These are phyloP conservation scores for Aphrophora alni DNA, from an alignment of 2,888 invertebrate genomes.

Conservation along the genomic window DNA sequence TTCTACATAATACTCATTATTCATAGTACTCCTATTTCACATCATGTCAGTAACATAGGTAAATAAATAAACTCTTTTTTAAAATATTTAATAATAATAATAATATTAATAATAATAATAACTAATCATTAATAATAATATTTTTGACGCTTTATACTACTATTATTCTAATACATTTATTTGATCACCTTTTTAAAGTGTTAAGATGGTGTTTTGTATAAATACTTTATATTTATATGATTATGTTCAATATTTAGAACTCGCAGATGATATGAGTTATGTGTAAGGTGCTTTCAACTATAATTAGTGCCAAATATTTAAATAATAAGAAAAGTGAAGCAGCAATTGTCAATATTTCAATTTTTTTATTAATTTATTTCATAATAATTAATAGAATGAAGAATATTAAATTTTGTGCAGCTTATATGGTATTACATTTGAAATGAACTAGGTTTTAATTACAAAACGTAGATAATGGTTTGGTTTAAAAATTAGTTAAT, in stretches of 20 bases:
- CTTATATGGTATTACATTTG: too few relatives aligned
- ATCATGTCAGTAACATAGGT: slow-evolving; percentile 28
- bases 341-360: background rate
- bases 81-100: slow-evolving; percentile 30
- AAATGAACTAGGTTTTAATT: too few relatives aligned
- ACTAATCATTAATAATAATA: slow-evolving; percentile 32
- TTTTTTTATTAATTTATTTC: background rate
- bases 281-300: slow-evolving; percentile 6
- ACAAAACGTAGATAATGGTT: too few relatives aligned
- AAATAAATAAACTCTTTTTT: slow-evolving; percentile 33
- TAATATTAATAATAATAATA: slow-evolving; percentile 36
- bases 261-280: background rate
- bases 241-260: background rate
- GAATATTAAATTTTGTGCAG: too few relatives aligned
- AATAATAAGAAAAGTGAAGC: background rate
- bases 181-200: background rate
- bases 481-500: too few relatives aligned
- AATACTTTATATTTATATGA: background rate
- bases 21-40: slow-evolving; percentile 19
- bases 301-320: background rate
- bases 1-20: slow-evolving; percentile 16
- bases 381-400: too few relatives aligned
- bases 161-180: slow-evolving; percentile 26
- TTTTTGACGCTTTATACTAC: slow-evolving; percentile 41
- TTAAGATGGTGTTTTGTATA: background rate